phyloP scores from a whole-genome alignment of 2,888 invertebrate species.

The Caradrina clavipalpis region DNA sequence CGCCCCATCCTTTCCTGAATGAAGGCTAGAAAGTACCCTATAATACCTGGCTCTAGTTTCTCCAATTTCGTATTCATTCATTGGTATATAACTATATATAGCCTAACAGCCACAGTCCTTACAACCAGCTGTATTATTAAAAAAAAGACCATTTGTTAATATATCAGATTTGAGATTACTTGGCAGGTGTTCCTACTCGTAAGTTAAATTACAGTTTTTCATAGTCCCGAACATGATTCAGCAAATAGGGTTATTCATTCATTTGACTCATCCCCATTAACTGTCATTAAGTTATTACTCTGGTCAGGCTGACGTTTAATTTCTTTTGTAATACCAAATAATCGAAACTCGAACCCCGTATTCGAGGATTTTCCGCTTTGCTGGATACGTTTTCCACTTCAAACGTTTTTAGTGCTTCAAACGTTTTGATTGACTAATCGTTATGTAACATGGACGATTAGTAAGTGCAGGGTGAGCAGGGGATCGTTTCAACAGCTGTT shows the following conservation, averaged over 20 bases:
- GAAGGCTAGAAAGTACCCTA: no score
- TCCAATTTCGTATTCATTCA: no score
- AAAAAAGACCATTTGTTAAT: no score
- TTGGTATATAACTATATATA: no score
- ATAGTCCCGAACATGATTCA: slow-evolving; percentile 29
- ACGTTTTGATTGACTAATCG: slow-evolving; percentile 61
- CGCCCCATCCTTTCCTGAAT: no score
- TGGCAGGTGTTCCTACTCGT: no score
- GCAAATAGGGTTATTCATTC: slow-evolving; percentile 15
- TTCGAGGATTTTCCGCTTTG: slow-evolving; percentile 44
- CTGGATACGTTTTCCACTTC: slow-evolving; percentile 9
- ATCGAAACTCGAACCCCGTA: slow-evolving; percentile 32
- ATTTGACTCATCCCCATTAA: slow-evolving; percentile 37
- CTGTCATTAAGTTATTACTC: slow-evolving; percentile 29
- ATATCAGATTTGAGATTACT: neutral
- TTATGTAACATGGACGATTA: slow-evolving; percentile 63
- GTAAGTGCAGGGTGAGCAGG: slow-evolving; percentile 39
- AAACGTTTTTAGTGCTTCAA: slow-evolving; percentile 2
- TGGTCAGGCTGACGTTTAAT: slow-evolving; percentile 6
- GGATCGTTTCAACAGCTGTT: slow-evolving; percentile 56
- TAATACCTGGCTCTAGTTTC: no score
- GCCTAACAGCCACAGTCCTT: no score
- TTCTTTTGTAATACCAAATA: slow-evolving; percentile 29
- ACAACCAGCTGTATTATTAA: no score
- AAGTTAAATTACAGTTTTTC: neutral